phyloP scores from a whole-genome alignment of 2,797 vertebrate species.

The Rhabdomys pumilio region DNA sequence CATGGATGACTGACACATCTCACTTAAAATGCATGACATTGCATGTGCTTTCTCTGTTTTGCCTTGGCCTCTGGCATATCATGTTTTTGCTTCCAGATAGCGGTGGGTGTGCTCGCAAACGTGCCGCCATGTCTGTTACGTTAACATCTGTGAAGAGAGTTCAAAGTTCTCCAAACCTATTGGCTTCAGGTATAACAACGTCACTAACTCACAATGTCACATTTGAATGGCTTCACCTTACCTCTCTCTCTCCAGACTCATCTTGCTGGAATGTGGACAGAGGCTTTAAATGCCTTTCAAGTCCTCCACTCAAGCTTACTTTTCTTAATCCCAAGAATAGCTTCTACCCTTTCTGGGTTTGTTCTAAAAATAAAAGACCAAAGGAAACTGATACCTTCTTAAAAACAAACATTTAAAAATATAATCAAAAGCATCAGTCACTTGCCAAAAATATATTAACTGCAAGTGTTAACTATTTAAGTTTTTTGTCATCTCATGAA shows the following conservation, averaged over 20 bases:
- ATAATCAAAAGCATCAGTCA: constrained; percentile 68
- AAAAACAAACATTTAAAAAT: constrained; percentile 66
- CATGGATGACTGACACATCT: constrained; percentile 62
- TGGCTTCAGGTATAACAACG: constrained; percentile 94
- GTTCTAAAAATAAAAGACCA: constrained; percentile 79
- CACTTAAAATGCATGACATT: constrained; percentile 77
- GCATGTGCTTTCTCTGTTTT: constrained; percentile 92
- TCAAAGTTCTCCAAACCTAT: constrained; percentile 98
- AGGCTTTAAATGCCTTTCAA: not conserved
- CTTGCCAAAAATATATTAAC: constrained; percentile 68
- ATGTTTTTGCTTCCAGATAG: constrained; percentile 97
- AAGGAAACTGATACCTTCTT: constrained; percentile 67
- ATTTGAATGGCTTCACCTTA: constrained; percentile 74
- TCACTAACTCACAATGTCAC: constrained; percentile 81
- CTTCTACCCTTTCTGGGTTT: constrained; percentile 68
- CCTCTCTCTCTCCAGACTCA: constrained; percentile 50
- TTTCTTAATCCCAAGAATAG: constrained; percentile 75
- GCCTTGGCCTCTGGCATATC: constrained; percentile 89
- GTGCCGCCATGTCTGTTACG: constrained; percentile 95
- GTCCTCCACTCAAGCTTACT: constrained; percentile 51
- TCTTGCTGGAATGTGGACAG: constrained; percentile 64
- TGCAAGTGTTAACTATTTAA: constrained; percentile 47
- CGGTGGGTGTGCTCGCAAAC: constrained; percentile 96
- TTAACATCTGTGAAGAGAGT: constrained; percentile 99
- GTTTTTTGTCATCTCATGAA: constrained; percentile 49